A percentile compares a stretch with the other conserved stretches of the same genome.
Conservation (phyloP, 2,113 vertebrate genomes). For the Ochotona princeps region DNA sequence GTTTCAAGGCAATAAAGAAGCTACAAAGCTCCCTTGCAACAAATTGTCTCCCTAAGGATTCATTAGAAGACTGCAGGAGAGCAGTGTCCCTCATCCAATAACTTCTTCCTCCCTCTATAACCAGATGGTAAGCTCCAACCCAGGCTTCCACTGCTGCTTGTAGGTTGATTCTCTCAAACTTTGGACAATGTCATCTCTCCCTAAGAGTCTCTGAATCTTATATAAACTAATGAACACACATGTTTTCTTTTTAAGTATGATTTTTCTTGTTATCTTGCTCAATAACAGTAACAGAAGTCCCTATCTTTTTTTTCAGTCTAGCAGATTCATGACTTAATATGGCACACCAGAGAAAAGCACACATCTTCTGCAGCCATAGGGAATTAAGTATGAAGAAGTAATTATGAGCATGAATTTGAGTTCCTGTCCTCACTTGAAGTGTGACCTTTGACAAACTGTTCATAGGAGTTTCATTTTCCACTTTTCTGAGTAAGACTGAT, state of each 20-base stretch:
- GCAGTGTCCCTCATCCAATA: not conserved
- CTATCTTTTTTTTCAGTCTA: not conserved
- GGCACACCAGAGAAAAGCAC: not conserved
- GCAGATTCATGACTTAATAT: not conserved
- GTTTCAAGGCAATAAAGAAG: conserved; percentile 55
- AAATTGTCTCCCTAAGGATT: conserved; percentile 49
- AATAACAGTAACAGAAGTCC: accelerated
- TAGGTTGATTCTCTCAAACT: not conserved
- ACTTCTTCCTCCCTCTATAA: not conserved
- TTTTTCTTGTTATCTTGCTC: not conserved
- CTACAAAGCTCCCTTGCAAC: conserved; percentile 53
- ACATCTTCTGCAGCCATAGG: not conserved
- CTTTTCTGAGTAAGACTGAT: not conserved
- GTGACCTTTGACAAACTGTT: not conserved
- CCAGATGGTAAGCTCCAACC: conserved; percentile 20
- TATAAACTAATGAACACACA: not conserved
- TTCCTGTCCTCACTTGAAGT: not conserved
- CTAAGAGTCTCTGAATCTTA: not conserved
- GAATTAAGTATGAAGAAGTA: not conserved
- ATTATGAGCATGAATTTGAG: not conserved
- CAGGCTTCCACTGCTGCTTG: not conserved
- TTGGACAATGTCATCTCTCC: not conserved
- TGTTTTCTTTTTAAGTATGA: not conserved
- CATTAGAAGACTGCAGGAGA: conserved; percentile 60
- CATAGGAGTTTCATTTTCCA: not conserved